These are phyloP conservation scores for Danio tinwini DNA, from an alignment of 2,797 vertebrate species.

Conservation along the genomic window DNA sequence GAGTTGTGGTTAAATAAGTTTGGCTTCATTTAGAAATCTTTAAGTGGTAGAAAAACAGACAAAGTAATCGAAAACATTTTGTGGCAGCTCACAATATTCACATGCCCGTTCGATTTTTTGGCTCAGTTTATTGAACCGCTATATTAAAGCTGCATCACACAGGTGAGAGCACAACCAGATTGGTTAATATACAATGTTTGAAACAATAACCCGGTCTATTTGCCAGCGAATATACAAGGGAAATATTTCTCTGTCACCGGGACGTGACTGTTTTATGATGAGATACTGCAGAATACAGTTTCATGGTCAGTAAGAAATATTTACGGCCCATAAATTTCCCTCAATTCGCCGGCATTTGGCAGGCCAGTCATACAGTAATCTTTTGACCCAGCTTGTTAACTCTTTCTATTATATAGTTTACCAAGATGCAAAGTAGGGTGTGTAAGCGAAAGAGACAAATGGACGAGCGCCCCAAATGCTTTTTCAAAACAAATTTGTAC, in stretches of 20 bases:
- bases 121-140: conserved; percentile 12
- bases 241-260: background rate
- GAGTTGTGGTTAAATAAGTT: background rate
- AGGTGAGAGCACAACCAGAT: background rate
- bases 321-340: background rate
- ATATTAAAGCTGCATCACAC: background rate
- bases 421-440: conserved; percentile 20
- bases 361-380: conserved; percentile 7
- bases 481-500: conserved; percentile 52
- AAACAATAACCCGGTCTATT: conserved; percentile 11
- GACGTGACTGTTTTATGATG: background rate
- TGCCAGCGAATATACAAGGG: background rate
- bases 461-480: conserved; percentile 35
- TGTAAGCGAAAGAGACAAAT: conserved; percentile 41
- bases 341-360: conserved; percentile 11
- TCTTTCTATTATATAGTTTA: conserved; percentile 16
- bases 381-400: conserved; percentile 25
- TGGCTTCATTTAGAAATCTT: background rate
- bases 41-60: background rate
- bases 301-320: conserved; percentile 4
- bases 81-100: background rate
- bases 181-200: conserved; percentile 18
- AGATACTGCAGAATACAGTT: conserved; percentile 1
- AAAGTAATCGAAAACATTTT: background rate
- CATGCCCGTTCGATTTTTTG: no score